A percentile compares a stretch with the other conserved stretches of the same genome.
Conservation (phyloP, 2,113 vertebrate species). For the Gadus chalcogrammus region DNA sequence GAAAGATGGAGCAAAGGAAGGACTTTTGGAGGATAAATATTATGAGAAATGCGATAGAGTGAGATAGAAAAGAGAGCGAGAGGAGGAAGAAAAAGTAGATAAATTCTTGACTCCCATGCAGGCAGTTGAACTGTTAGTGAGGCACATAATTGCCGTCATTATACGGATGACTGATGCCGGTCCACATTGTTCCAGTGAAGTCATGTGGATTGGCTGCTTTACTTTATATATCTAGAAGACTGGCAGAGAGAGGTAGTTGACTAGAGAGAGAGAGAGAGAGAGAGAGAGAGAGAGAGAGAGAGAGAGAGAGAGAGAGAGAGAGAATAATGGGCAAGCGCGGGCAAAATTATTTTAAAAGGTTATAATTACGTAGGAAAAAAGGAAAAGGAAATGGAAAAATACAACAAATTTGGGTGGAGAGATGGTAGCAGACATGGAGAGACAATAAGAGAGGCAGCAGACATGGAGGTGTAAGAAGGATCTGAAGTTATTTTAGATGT, state of each 20-base stretch:
- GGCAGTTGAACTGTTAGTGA: background rate
- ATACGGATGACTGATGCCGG: background rate
- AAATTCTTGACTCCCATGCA: background rate
- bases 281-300: no score
- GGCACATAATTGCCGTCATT: background rate
- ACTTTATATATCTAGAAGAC: background rate
- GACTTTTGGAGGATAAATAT: background rate
- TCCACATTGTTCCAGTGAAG: constrained; percentile 1
- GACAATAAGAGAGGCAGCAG: no score
- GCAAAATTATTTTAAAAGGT: no score
- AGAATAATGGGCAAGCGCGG: no score
- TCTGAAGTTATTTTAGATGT: no score
- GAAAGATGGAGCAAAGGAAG: background rate
- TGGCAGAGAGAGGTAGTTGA: background rate
- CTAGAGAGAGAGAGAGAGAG: no score
- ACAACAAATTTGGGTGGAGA: no score
- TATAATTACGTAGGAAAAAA: no score
- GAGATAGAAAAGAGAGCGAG: background rate
- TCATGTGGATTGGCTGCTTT: background rate
- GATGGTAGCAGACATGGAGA: no score
- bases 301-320: no score
- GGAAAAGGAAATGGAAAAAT: no score
- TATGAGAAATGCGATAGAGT: background rate
- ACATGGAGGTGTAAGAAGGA: no score
- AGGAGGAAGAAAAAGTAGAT: background rate